These are phyloP conservation scores for Antidorcas marsupialis DNA, from an alignment of 2,113 vertebrate species.

Conservation along the genomic window DNA sequence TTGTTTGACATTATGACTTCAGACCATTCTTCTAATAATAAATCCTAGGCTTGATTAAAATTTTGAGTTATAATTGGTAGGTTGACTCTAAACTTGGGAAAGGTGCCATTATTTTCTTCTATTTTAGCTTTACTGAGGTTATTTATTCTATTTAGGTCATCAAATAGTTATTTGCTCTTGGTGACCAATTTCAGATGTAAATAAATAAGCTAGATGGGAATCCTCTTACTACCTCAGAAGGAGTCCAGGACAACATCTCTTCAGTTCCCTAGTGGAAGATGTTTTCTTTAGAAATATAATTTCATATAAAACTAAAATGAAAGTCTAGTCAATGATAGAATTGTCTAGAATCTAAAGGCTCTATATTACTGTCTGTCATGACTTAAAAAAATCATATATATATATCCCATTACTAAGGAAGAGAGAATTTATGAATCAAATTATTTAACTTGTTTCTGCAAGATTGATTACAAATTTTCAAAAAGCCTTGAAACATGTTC, in stretches of 20 bases:
- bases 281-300: background rate
- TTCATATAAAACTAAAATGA: background rate
- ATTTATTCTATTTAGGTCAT: background rate
- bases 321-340: background rate
- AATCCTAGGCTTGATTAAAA: background rate
- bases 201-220: background rate
- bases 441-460: background rate
- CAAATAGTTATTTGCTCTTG: background rate
- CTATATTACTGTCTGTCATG: background rate
- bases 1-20: background rate
- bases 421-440: background rate
- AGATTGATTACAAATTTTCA: background rate
- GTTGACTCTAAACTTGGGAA: background rate
- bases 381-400: background rate
- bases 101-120: background rate
- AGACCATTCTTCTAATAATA: background rate
- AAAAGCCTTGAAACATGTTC: background rate
- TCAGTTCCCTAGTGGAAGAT: background rate
- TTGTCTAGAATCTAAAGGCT: background rate
- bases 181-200: background rate
- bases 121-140: background rate
- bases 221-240: background rate
- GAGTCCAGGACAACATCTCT: too few relatives aligned
- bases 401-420: background rate
- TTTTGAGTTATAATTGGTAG: background rate